Evolutionary conservation across 2,888 invertebrate genomes (phyloP), one percentile per base, ranked within the genome.

Genomic region (Synanthedon tipuliformis): DNA sequence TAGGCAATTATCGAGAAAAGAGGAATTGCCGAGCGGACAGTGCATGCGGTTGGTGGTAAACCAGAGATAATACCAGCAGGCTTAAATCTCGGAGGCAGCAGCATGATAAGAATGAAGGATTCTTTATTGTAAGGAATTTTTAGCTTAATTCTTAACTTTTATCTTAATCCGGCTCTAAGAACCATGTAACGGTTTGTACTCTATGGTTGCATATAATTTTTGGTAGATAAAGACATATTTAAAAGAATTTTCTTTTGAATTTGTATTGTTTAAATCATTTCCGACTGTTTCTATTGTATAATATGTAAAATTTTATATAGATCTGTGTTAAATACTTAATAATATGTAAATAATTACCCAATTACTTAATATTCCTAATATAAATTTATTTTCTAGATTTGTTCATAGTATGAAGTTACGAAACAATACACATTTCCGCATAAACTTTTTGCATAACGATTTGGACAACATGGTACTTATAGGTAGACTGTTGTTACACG

Each of bases 401-500:
- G 82, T 85, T 63, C 77, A 82, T 53, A 81, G 85, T 16, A 66
- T 84, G 71, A 83, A 81, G 54, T 73, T 85, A 0, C 78, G 83
- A 0, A 81, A 83, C 66, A 59, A 73, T 56, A 85, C 84, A 0
- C 34, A 51, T 4, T 85, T 84, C 64, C 67, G 60, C 3, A 58
- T 83, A 48, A 56, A 69, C 50, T 57, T 40, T 12, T 59, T 85
- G 2, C 56, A 68, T 40, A 75, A 70, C 11, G 68, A 82, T 56
- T 52, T 81, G 11, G 40, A 56, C 7, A 65, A 73, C 10, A 75
- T 84, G 72, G 40, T 58, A 13, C 52, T 83, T 34, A 58, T 15
- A 0, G 62, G 64, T 0, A 41, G 63, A 0, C 57, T 85, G 3
- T 59, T 62, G 0, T 67, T 85, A 2, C 69, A 81, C 54, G 81